phyloP scores from a whole-genome alignment of 2,113 vertebrate genomes.

The Donacobius atricapilla region DNA sequence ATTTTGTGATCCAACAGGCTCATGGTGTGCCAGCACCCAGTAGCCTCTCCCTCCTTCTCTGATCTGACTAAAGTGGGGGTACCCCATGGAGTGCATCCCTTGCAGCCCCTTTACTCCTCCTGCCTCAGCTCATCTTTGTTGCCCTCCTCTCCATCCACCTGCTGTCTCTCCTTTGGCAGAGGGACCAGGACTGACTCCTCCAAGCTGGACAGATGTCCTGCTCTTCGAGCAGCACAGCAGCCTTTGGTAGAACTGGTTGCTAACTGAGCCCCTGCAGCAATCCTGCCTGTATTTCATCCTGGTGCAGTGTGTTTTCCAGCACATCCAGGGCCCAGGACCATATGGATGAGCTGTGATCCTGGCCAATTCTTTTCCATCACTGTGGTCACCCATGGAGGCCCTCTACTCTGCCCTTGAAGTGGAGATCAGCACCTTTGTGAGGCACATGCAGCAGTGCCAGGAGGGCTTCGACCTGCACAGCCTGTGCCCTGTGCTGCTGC shows the following conservation, averaged over 20 bases:
- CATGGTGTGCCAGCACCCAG: not conserved
- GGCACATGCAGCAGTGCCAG: not conserved
- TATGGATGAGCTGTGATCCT: not conserved
- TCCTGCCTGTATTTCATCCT: not conserved
- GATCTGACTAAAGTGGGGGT: not conserved
- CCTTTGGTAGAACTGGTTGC: not conserved
- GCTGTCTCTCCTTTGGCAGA: not conserved
- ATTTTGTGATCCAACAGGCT: not conserved
- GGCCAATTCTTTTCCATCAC: not conserved
- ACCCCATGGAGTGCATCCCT: not conserved
- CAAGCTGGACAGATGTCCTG: not conserved
- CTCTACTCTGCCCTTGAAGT: slow-evolving; percentile 1
- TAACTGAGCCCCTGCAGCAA: not conserved
- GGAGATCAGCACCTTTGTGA: slow-evolving; percentile 35
- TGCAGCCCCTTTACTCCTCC: not conserved
- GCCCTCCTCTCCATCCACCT: not conserved
- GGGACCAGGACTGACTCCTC: not conserved
- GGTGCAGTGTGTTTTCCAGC: not conserved
- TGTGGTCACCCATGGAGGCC: not conserved
- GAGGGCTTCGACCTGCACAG: slow-evolving; percentile 1
- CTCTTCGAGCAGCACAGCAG: not conserved
- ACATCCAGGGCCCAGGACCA: not conserved
- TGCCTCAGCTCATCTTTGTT: not conserved
- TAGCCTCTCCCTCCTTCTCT: not conserved
- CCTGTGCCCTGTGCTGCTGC: not conserved